Evolutionary conservation across 2,888 invertebrate species (phyloP), one percentile per base, ranked within the genome.

Genomic region (Dioctria rufipes): DNA sequence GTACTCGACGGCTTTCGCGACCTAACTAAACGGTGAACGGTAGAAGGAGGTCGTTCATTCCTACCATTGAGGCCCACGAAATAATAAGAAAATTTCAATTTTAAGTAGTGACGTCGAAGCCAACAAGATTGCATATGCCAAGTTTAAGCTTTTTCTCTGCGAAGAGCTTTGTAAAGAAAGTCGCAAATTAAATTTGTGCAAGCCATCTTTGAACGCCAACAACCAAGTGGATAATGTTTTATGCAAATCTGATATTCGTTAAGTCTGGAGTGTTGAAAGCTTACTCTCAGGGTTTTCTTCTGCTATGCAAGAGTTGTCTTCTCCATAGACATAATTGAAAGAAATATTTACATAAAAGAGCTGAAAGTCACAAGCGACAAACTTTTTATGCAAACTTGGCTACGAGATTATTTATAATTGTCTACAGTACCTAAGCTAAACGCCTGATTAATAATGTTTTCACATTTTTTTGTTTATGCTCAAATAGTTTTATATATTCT

Each of bases 1-100:
- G 86, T 86, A 88, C 89, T 88, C 88, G 86, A 88, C 87, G 88
- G 87, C 88, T 88, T 88, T 87, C 89, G 88, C 88, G 88, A 88
- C 87, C 86, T 87, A 88, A 89, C 88, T 89, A 86, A 89, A 83
- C 82, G 83, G 84, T 84, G 84, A 84, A 84, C 85, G 86, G 85
- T 86, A 85, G 86, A 85, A 86, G 85, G 86, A 85, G 86, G 85
- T 85, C 86, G 85, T 82, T 84, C 83, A 82, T 83, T 84, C 84
- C 84, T 81, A 81, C 83, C 83, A 82, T 81, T 81, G 82, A 81
- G 83, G 81, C 80, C 9, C 60, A 61, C 80, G 71, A 78, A 61
- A 66, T 40, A 67, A 43, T 8, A 54, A 65, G 42, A 78, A 78
- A 78, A 66, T 66, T 63, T 63, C 66, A 78, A 25, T 78, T 66